phyloP scores from a whole-genome alignment of 2,113 vertebrate genomes.

The Macrotus californicus region DNA sequence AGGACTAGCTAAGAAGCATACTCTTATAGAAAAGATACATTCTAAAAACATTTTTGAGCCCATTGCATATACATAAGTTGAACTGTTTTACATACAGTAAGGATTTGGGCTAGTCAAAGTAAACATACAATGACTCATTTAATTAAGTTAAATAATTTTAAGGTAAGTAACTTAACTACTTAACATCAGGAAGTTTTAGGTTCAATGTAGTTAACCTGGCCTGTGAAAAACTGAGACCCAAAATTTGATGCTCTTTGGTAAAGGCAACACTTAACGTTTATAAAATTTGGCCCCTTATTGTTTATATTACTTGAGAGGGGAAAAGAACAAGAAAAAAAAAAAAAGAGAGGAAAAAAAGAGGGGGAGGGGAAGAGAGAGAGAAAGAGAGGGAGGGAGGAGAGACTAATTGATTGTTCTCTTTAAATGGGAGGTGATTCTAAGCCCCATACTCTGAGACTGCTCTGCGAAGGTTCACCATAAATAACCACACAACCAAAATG shows the following conservation, averaged over 20 bases:
- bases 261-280: not conserved
- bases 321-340: not conserved
- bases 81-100: not conserved
- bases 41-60: not conserved
- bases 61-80: not conserved
- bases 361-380: rapidly evolving
- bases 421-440: not conserved
- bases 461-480: not conserved
- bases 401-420: not conserved
- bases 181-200: not conserved
- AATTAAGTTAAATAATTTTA: not conserved
- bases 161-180: not conserved
- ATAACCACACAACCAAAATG: not conserved
- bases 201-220: not conserved
- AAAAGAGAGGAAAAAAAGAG: not conserved
- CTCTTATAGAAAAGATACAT: not conserved
- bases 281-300: not conserved
- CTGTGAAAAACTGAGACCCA: not conserved
- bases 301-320: not conserved
- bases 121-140: not conserved
- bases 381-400: too few species aligned
- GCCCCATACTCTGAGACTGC: not conserved
- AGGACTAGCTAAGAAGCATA: not conserved
- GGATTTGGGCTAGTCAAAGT: not conserved
- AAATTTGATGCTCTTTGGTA: not conserved